Conservation (phyloP, 2,797 vertebrate species). For the Pempheris klunzingeri region DNA sequence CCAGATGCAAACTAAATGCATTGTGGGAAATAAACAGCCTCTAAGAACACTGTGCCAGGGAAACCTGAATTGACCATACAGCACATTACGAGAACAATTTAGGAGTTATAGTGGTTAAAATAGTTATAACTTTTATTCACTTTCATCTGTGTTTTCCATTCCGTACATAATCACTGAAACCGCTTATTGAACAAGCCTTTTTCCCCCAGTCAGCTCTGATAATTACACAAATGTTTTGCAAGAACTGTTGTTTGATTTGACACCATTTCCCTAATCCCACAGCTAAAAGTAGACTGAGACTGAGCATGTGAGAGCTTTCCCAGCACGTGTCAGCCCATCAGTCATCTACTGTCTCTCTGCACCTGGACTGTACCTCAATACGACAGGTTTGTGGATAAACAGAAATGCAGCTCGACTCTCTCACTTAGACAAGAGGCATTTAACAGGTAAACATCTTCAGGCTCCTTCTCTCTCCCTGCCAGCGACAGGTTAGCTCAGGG, state of each 20-base stretch:
- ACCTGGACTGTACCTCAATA: conserved; percentile 11
- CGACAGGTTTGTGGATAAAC: conserved; percentile 36
- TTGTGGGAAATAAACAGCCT: conserved; percentile 49
- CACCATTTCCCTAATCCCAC: conserved; percentile 7
- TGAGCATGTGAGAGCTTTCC: conserved; percentile 26
- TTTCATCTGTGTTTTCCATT: conserved; percentile 19
- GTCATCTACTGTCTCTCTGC: background rate
- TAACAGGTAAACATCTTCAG: conserved; percentile 36
- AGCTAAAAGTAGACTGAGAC: background rate
- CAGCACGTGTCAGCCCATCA: conserved; percentile 4
- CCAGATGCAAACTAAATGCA: conserved; percentile 27
- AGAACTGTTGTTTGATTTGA: conserved; percentile 11
- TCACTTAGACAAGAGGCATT: conserved; percentile 32
- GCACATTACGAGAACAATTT: conserved; percentile 33
- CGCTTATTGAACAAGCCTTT: background rate
- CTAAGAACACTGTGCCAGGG: conserved; percentile 26
- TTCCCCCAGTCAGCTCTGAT: background rate
- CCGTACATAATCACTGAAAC: conserved; percentile 12
- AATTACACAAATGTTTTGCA: conserved; percentile 17
- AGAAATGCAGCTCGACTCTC: background rate
- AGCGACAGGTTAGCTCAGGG: background rate
- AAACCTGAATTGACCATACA: conserved; percentile 15
- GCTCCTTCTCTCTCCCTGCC: background rate
- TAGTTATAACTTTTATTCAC: conserved; percentile 17
- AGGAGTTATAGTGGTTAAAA: conserved; percentile 22